Evolutionary conservation across 2,888 invertebrate species (phyloP), one percentile per base, ranked within the genome.

Genomic region (Drosophila yooni): DNA sequence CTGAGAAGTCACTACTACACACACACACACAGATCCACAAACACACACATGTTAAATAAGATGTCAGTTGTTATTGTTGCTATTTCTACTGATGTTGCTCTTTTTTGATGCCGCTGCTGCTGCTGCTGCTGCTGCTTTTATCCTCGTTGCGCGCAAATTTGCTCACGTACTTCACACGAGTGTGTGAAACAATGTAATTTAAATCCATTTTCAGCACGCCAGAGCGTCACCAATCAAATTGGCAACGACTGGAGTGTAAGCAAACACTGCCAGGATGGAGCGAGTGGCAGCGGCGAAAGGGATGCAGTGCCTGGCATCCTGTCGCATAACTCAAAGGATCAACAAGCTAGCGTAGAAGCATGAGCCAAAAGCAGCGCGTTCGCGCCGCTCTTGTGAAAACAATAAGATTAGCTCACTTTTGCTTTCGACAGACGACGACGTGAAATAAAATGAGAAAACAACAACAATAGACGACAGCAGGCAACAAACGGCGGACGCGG

Each of bases 171-270:
- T 71, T 34, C 70, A 64, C 65, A 66, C 70, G 70, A 75, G 78
- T 82, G 85, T 82, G 86, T 74, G 83, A 76, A 87, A 89, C 89
- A 91, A 83, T 81, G 88, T 91, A 91, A 91, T 92, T 91, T 91
- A 91, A 92, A 92, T 92, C 92, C 87, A 91, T 92, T 92, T 91
- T 82, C 91, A 82, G 83, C 89, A 89, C 89, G 70, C 70, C 66
- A 61, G 61, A 50, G 57, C 77, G 88, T 91, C 90, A 90, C 85
- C 91, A 85, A 82, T 85, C 90, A 91, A 89, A 88, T 82, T 87
- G 88, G 82, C 82, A 82, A 77, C 88, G 84, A 77, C 83, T 82
- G 79, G 73, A 73, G 83, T 86, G 74, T 88, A 79, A 80, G 77
- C 81, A 85, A 81, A 82, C 71, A 85, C 27, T 58, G 52, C 10